Base-by-base conservation (phyloP, 2,113 vertebrate species). In the Propithecus coquereli region DNA sequence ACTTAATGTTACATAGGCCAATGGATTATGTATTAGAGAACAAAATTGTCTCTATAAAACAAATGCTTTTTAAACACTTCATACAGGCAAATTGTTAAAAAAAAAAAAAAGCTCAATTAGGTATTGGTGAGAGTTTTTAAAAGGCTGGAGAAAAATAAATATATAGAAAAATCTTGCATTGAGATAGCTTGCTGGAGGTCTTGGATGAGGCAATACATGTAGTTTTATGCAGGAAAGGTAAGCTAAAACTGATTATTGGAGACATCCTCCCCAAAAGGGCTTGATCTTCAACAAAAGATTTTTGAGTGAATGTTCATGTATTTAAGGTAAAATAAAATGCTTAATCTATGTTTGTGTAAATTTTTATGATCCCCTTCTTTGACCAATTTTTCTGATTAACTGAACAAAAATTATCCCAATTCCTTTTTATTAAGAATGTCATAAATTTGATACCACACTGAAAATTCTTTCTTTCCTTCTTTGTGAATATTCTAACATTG, bases 11-110 rank as follows among this genome's bases (percentile, higher is more conserved):
- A 81, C 2, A 30, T 52, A 68, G 91, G 32, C 3, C 34, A 79
- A 37, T 43, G 34, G 83, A 93, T 94, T 23, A 52, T 3, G 59
- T 87, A 0, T 65, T 88, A 91, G 20, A 90, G 43, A 92, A 71
- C 8, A 81, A 85, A 80, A 1, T 61, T 70, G 0, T 66, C 89
- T 74, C 14, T 80, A 10, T 59, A 63, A 77, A 94, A 80, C 43
- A 25, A 81, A 79, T 37, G 57, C 4, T 93, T 95, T 86, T 73
- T 30, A 43, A 96, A 85, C 18, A 76, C 16, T 96, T 90, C 9
- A 45, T 81, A 80, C 83, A 73, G 27, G 32, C 5, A 84, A 88
- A 85, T 77, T 94, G 52, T 65, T n/a, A 52, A 52, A 6, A 47
- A 79, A 71, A 91, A 73, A 91, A 27, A 43, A 27, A 93, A 86